Conservation (phyloP, 2,113 vertebrate species). For the Tylochromis polylepis region DNA sequence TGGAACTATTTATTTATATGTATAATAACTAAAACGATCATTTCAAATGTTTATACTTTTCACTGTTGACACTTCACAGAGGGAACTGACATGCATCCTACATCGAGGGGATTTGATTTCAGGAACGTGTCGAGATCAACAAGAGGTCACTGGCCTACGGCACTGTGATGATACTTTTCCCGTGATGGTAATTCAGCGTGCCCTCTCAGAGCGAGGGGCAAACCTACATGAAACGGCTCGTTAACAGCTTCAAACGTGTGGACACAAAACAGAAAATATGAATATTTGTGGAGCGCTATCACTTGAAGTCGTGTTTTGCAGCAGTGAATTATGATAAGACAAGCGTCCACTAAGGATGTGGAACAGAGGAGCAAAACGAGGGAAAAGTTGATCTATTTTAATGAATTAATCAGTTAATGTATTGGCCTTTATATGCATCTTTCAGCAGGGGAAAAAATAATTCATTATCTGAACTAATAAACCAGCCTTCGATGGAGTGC, state of each 20-base stretch:
- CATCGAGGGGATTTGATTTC: neutral
- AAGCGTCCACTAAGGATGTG: neutral
- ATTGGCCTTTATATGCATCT: too few relatives aligned
- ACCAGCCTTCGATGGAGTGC: neutral
- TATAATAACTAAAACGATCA: rapidly evolving
- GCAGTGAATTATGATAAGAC: neutral
- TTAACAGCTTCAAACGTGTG: neutral
- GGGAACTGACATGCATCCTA: rapidly evolving
- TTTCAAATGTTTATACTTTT: neutral
- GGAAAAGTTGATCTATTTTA: too few relatives aligned
- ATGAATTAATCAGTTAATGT: too few relatives aligned
- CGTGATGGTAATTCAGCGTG: neutral
- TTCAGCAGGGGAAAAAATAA: too few relatives aligned
- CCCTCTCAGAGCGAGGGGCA: neutral
- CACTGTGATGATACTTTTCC: neutral
- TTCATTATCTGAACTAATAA: neutral
- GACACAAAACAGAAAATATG: neutral
- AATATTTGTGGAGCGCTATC: neutral
- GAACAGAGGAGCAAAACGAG: neutral
- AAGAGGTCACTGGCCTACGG: neutral
- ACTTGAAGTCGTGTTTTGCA: rapidly evolving
- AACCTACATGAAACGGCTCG: neutral
- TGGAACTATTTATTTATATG: neutral
- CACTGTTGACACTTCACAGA: neutral
- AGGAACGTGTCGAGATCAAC: rapidly evolving